phyloP scores from a whole-genome alignment of 37 sponge, comb jelly and placozoan genomes.

The Cladorhizidae sp. region DNA sequence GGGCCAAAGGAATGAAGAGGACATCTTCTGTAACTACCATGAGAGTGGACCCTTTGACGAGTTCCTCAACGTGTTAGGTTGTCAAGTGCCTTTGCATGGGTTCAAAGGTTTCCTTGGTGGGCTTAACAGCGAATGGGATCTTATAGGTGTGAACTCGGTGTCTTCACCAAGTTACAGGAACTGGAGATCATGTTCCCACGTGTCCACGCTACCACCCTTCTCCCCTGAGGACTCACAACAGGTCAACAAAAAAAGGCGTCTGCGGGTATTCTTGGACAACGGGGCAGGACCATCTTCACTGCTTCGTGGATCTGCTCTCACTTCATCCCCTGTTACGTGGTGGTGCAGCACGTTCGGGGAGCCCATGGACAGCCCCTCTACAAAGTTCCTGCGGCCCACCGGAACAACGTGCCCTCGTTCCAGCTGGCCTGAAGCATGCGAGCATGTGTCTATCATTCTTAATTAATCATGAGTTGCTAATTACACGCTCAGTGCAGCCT shows the following conservation, averaged over 20 bases:
- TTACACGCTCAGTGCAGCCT: too few relatives aligned
- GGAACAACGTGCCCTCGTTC: too few relatives aligned
- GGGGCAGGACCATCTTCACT: too few relatives aligned
- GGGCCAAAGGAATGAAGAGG: constrained; percentile 87
- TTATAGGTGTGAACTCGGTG: constrained; percentile 86
- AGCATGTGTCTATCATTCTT: too few relatives aligned
- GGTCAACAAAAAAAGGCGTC: constrained; percentile 62
- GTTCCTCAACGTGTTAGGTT: constrained; percentile 43
- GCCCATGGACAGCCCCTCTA: too few relatives aligned
- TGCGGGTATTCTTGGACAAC: too few relatives aligned
- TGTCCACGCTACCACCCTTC: constrained; percentile 91
- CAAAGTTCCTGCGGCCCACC: too few relatives aligned
- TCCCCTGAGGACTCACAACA: constrained; percentile 85
- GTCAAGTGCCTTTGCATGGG: constrained; percentile 59
- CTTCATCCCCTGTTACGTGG: too few relatives aligned
- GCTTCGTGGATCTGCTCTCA: too few relatives aligned
- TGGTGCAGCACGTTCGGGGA: too few relatives aligned
- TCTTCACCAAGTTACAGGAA: constrained; percentile 73
- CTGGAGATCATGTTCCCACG: constrained; percentile 96
- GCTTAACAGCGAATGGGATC: constrained; percentile 70
- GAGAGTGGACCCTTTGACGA: constrained; percentile 79
- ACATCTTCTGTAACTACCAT: constrained; percentile 82
- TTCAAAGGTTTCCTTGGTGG: constrained; percentile 92
- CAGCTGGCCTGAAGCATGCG: too few relatives aligned
- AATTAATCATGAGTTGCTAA: too few relatives aligned